Evolutionary conservation across 2,797 vertebrate genomes (phyloP), one percentile per base, ranked within the genome.

Genomic region (Melanotaenia nigrans): DNA sequence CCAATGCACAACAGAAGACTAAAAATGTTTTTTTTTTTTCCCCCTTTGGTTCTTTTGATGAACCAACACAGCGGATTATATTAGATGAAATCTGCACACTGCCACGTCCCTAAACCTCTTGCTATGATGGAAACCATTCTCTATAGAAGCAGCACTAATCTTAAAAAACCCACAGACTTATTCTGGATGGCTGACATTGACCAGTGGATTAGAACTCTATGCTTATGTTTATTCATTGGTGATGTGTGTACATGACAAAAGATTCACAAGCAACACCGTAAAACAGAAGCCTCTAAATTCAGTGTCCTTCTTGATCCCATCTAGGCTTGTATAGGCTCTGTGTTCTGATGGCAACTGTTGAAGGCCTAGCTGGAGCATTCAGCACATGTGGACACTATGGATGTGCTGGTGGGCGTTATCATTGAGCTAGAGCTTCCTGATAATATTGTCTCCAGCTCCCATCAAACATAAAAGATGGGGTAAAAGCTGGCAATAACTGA

Each of bases 301-400:
- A 77, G 70, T 89, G 90, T 90, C 85, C 82, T 79, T 73, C 60
- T 70, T 80, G 85, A 85, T 88, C 77, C 72, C 73, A 81, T 70
- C 80, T 73, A 85, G 85, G 81, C 78, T 63, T 76, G 69, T 73
- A 32, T 35, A 57, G 60, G 85, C 88, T 84, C 79, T 45, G 13
- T 80, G 56, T 85, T 86, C 72, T 75, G 87, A 85, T 84, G 75
- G 82, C 75, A 86, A 86, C 84, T 87, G 78, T 73, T 82, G 78
- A 89, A 89, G 87, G 83, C 88, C 86, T 85, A 81, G 82, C 87
- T 79, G 68, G 83, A 87, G 86, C 78, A 64, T 90, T 90, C 78
- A 82, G 83, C 88, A 66, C 77, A 85, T 84, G 87, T 89, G 92
- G 92, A 92, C 92, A 89, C 90, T 86, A 79, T 92, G 91, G 82